Conservation (phyloP, 2,113 vertebrate species). For the Theristicus caerulescens region DNA sequence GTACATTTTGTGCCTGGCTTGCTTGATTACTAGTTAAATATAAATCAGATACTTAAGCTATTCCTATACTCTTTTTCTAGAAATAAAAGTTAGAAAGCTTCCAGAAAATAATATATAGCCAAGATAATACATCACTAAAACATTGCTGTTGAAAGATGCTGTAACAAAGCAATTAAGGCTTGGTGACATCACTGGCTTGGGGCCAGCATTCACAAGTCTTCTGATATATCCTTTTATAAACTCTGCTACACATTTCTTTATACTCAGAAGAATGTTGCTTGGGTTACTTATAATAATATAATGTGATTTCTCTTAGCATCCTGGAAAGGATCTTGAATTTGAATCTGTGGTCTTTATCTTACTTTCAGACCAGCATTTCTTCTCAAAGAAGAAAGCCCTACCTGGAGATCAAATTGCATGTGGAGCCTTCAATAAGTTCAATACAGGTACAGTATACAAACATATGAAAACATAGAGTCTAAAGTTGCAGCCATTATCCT, state of each 20-base stretch:
- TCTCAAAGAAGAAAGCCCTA: not conserved
- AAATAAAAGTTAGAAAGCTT: not conserved
- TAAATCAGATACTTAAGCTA: not conserved
- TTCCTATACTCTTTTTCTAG: not conserved
- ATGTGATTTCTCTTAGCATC: not conserved
- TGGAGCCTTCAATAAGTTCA: not conserved
- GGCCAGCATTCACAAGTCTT: not conserved
- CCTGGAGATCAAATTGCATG: not conserved
- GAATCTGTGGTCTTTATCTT: not conserved
- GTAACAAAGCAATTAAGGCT: not conserved
- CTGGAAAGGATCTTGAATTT: not conserved
- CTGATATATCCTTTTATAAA: not conserved
- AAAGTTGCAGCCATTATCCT: not conserved
- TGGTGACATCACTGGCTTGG: not conserved
- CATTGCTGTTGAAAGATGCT: not conserved
- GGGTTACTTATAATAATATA: not conserved
- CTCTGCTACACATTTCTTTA: not conserved
- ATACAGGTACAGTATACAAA: not conserved
- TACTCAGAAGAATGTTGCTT: not conserved
- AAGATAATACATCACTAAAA: not conserved
- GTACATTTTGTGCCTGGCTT: not conserved
- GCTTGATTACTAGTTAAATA: not conserved
- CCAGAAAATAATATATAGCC: not conserved
- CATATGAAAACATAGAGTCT: not conserved
- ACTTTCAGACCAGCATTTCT: not conserved